Conservation (phyloP, 2,113 vertebrate species). For the Hippocampus comes region DNA sequence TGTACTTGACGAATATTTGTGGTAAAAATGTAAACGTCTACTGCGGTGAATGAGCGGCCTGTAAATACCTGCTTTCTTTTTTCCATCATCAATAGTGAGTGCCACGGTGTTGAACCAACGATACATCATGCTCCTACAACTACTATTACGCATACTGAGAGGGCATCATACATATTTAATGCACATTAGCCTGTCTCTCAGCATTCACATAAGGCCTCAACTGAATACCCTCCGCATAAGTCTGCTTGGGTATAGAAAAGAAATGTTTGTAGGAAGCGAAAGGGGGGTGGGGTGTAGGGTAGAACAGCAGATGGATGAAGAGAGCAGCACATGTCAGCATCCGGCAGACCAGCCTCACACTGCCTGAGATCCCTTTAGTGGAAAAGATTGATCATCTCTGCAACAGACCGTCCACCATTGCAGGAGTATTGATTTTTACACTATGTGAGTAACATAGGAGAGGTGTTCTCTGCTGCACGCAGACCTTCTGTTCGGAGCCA, state of each 20-base stretch:
- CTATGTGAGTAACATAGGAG: background rate
- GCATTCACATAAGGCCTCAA: background rate
- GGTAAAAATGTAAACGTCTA: no score
- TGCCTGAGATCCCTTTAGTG: constrained; percentile 17
- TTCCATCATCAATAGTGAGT: background rate
- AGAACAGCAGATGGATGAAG: constrained; percentile 29
- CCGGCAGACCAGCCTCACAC: constrained; percentile 1
- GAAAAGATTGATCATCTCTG: constrained; percentile 28
- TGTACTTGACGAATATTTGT: no score
- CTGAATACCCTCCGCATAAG: constrained; percentile 5
- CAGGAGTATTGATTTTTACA: constrained; percentile 3
- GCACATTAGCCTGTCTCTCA: background rate
- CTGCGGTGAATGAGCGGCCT: no score
- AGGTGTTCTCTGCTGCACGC: background rate
- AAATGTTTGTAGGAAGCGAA: constrained; percentile 12
- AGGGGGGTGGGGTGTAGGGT: background rate
- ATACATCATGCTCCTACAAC: background rate
- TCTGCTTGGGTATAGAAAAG: constrained; percentile 9
- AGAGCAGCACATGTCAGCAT: constrained; percentile 4
- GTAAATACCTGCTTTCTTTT: no score
- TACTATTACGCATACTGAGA: background rate
- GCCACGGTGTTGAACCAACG: background rate
- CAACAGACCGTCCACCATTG: constrained; percentile 4
- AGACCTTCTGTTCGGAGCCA: background rate
- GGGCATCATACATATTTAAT: background rate